Conservation (phyloP, 2,113 vertebrate genomes). For the Ochotona princeps region DNA sequence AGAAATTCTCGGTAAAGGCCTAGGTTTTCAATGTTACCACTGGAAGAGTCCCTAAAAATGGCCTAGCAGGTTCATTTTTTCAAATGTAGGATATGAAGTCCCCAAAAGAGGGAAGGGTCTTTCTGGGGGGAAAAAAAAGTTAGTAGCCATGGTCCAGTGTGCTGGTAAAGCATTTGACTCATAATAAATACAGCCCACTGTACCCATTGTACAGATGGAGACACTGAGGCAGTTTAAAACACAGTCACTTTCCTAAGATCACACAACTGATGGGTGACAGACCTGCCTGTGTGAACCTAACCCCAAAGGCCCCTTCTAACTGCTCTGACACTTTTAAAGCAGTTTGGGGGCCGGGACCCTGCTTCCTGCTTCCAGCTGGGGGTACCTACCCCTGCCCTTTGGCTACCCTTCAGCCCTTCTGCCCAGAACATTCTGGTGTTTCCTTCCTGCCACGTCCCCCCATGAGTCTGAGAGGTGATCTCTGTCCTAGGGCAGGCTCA, state of each 20-base stretch:
- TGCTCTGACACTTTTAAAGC: rapidly evolving
- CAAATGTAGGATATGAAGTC: not conserved
- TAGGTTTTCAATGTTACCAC: not conserved
- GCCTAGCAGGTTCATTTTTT: not conserved
- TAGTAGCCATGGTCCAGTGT: not conserved
- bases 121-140: not conserved
- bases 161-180: not conserved
- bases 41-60: not conserved
- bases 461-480: rapidly evolving
- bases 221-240: not conserved
- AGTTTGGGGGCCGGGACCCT: not conserved
- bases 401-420: not conserved
- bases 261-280: not conserved
- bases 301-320: not conserved
- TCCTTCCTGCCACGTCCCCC: not conserved
- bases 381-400: rapidly evolving
- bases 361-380: not conserved
- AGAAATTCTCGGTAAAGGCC: not conserved
- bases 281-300: not conserved
- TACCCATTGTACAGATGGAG: not conserved
- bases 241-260: not conserved
- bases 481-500: not conserved
- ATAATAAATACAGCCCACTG: rapidly evolving
- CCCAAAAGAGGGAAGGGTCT: not conserved
- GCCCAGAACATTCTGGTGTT: rapidly evolving